Evolutionary conservation across 1,140 invertebrate genomes (phyloP).

Genomic region (Triops cancriformis): DNA sequence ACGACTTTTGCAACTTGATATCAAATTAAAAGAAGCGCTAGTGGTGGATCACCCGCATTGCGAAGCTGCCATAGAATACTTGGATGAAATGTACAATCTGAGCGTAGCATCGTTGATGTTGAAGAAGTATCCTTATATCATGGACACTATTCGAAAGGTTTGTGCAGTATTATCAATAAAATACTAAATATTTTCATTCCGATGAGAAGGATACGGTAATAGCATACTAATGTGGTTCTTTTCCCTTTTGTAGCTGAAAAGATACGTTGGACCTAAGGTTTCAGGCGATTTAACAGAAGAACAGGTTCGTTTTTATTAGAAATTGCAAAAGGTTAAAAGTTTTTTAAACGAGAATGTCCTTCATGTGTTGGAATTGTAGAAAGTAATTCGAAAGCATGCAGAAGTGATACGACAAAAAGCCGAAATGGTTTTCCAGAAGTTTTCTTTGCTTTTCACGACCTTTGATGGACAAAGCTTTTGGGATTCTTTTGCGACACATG

Average conservation of each 20-base stretch:
- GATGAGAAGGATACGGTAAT: neutral
- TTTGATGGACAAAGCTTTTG: constrained; percentile 25
- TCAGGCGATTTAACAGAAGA: constrained; percentile 22
- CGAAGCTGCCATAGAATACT: constrained; percentile 40
- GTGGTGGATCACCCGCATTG: constrained; percentile 55
- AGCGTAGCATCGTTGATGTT: constrained; percentile 67
- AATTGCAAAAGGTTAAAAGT: neutral
- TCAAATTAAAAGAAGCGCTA: constrained; percentile 60
- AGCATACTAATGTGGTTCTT: neutral
- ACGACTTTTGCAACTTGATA: constrained; percentile 60
- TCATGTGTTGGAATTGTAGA: neutral
- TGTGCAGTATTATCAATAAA: too few species aligned
- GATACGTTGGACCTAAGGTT: constrained; percentile 28
- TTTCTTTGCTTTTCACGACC: constrained; percentile 24
- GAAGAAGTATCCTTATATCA: constrained; percentile 71
- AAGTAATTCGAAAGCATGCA: constrained; percentile 20
- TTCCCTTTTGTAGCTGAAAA: constrained; percentile 25
- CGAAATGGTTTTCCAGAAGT: constrained; percentile 28
- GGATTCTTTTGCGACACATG: constrained; percentile 24
- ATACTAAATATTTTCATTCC: neutral
- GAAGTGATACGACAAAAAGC: constrained; percentile 26
- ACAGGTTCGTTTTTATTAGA: constrained; percentile 16
- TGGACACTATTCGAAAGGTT: constrained; percentile 54
- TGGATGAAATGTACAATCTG: constrained; percentile 54
- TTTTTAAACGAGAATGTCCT: neutral